Percentiles rank a stretch among this genome's conserved stretches.
Evolutionary conservation across 92 coral and sea anemone species (phyloP).

Genomic region (Montipora capitata): DNA sequence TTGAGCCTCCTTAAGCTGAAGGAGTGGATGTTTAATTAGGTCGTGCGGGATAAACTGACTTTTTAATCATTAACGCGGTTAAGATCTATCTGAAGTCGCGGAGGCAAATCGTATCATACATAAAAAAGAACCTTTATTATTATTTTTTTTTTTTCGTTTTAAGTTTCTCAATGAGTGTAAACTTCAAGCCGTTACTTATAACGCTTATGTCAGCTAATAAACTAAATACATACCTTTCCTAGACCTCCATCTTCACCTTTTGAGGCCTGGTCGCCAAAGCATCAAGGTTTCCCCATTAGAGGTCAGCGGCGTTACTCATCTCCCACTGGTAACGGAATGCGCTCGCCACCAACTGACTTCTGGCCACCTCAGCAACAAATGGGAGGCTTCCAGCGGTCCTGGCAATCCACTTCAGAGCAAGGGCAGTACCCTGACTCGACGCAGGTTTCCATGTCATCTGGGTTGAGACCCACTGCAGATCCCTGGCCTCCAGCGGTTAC

Average conservation of each 20-base stretch:
- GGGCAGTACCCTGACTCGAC: constrained; percentile 69
- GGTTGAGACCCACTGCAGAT: constrained; percentile 87
- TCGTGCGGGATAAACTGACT: too few relatives aligned
- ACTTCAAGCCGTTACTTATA: too few relatives aligned
- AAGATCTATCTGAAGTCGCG: too few relatives aligned
- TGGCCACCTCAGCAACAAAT: constrained; percentile 89
- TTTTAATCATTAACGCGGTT: too few relatives aligned
- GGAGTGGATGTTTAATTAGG: too few relatives aligned
- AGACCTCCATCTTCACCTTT: constrained; percentile 73
- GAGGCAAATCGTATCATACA: too few relatives aligned
- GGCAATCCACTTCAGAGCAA: constrained; percentile 83
- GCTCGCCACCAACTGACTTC: constrained; percentile 87
- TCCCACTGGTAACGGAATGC: constrained; percentile 88
- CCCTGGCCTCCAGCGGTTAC: constrained; percentile 85
- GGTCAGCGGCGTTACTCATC: constrained; percentile 95
- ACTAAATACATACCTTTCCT: too few relatives aligned
- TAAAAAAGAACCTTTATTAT: too few relatives aligned
- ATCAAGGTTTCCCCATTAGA: constrained; percentile 69
- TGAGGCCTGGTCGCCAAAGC: constrained; percentile 95
- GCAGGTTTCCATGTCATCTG: constrained; percentile 79
- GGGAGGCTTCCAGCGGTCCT: constrained; percentile 78
- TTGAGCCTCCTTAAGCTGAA: too few relatives aligned
- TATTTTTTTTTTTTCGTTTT: too few relatives aligned
- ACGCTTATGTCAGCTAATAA: background rate
- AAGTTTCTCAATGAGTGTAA: too few relatives aligned